Evolutionary conservation across 2,888 invertebrate genomes (phyloP).

Genomic region (Morpho deidamia): DNA sequence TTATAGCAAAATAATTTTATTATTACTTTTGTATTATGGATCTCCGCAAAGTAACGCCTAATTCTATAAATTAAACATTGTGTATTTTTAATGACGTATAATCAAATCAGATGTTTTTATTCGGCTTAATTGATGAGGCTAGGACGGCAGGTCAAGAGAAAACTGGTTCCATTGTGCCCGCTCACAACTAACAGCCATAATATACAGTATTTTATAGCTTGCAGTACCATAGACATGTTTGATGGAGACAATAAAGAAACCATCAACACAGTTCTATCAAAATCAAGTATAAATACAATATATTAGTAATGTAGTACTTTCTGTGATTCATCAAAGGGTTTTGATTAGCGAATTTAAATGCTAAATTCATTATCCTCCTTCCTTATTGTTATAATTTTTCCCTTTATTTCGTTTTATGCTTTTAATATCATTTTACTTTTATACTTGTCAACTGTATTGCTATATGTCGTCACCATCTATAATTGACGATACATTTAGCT

Average conservation of each 20-base stretch:
- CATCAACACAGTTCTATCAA: not conserved
- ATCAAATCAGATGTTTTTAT: conserved; percentile 57
- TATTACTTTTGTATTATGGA: no score
- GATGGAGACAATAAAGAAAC: conserved; percentile 11
- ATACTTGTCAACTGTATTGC: no score
- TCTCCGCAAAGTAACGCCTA: no score
- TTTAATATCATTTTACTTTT: no score
- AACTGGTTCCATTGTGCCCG: conserved; percentile 45
- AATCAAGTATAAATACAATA: conserved; percentile 6
- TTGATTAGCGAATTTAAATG: no score
- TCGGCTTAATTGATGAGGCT: conserved; percentile 53
- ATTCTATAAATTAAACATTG: no score
- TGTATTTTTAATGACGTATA: conserved; percentile 47
- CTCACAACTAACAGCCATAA: conserved; percentile 29
- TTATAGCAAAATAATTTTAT: no score
- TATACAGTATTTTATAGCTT: conserved; percentile 20
- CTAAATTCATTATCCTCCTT: no score
- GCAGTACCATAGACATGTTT: conserved; percentile 11
- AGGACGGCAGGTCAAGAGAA: conserved; percentile 43
- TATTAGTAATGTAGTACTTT: not conserved
- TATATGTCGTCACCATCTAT: no score
- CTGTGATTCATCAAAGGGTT: not conserved
- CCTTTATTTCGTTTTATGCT: no score
- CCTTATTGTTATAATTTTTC: no score
- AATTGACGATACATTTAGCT: no score